phyloP scores from a whole-genome alignment of 1,140 invertebrate species.

The Drosophila hydei region DNA sequence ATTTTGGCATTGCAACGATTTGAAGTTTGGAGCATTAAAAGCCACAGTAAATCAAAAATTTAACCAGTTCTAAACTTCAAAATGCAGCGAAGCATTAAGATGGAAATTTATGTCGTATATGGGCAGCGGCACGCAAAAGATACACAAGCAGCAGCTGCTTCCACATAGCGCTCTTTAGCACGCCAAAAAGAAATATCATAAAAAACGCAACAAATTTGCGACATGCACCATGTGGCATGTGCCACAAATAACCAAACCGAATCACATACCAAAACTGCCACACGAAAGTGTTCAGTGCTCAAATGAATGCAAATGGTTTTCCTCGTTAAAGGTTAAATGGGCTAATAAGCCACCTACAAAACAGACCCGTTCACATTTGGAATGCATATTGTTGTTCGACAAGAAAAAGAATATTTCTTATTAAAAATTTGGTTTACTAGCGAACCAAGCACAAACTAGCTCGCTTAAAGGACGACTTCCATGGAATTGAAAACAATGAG shows the following conservation, averaged over 20 bases:
- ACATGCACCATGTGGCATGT: background rate
- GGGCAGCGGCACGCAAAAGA: background rate
- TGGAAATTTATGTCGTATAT: slow-evolving; percentile 20
- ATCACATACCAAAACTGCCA: background rate
- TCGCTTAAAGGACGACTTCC: too few species aligned
- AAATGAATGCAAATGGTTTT: background rate
- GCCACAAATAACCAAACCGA: background rate
- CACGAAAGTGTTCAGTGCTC: background rate
- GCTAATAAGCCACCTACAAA: too few species aligned
- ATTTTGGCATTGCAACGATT: background rate
- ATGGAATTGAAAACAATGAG: too few species aligned
- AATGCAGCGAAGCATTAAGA: slow-evolving; percentile 24
- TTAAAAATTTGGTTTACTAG: too few species aligned
- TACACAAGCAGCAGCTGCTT: background rate
- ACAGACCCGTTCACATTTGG: too few species aligned
- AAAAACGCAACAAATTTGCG: slow-evolving; percentile 10
- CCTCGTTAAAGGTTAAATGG: background rate
- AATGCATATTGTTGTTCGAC: too few species aligned
- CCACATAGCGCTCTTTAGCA: background rate
- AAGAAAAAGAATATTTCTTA: too few species aligned
- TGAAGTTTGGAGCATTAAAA: background rate
- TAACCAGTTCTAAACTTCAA: slow-evolving; percentile 1
- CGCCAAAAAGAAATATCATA: slow-evolving; percentile 4
- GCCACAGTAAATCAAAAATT: slow-evolving; percentile 23
- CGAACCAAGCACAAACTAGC: too few species aligned